Percentiles rank a stretch among this genome's conserved stretches.
These are phyloP conservation scores for Apantesis nais DNA, from an alignment of 2,888 invertebrate species.

Conservation along the genomic window DNA sequence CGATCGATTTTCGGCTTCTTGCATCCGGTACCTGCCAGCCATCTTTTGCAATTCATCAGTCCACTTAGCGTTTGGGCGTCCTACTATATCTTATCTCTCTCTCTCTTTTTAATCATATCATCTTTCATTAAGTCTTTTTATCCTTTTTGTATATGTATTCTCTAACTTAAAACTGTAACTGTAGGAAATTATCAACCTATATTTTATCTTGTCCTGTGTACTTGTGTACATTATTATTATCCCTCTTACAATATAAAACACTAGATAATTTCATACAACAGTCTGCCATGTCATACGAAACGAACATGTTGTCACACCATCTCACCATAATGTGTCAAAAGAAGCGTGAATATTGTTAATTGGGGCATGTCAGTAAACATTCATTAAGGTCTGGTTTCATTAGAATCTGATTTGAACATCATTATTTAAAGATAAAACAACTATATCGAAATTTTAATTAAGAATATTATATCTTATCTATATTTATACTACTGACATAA, in stretches of 20 bases:
- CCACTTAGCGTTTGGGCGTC: too few species aligned
- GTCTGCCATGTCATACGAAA: not conserved
- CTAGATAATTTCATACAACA: not conserved
- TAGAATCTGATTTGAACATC: conserved; percentile 3
- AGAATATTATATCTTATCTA: too few species aligned
- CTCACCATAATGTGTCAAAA: conserved; percentile 39
- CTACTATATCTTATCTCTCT: too few species aligned
- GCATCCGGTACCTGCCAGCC: too few species aligned
- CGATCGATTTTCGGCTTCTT: too few species aligned
- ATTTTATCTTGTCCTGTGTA: not conserved
- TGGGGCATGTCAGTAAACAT: conserved; percentile 32
- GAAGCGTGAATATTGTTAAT: conserved; percentile 46
- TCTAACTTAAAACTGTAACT: too few species aligned
- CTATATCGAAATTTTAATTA: too few species aligned
- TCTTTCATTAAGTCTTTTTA: not conserved
- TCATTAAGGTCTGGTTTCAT: conserved; percentile 26
- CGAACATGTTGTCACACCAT: conserved; percentile 26
- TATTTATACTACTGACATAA: too few species aligned
- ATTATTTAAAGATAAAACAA: not conserved
- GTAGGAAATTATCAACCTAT: not conserved
- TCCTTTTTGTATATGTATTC: not conserved
- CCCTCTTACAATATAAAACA: not conserved
- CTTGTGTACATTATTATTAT: not conserved
- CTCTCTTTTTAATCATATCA: not conserved
- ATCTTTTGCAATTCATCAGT: too few species aligned